phyloP scores from a whole-genome alignment of 2,797 vertebrate genomes.

The Champsocephalus gunnari region DNA sequence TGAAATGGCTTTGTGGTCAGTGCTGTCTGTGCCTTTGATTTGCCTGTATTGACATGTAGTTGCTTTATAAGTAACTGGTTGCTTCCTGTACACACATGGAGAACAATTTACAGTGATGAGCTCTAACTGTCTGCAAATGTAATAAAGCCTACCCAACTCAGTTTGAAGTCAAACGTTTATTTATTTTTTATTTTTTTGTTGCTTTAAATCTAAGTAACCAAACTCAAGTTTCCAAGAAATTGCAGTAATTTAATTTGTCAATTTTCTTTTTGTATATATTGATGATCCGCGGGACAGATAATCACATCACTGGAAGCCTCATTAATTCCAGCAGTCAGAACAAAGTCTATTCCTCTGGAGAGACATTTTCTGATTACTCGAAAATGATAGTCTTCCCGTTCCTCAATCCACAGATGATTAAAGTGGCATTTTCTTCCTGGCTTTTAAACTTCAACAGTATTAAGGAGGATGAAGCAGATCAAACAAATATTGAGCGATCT shows the following conservation, averaged over 20 bases:
- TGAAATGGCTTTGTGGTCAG: constrained; percentile 50
- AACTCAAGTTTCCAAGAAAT: constrained; percentile 51
- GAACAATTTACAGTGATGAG: constrained; percentile 48
- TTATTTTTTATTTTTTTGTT: no score
- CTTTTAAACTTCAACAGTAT: constrained; percentile 92
- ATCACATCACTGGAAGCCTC: constrained; percentile 67
- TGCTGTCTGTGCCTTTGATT: constrained; percentile 58
- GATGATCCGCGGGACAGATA: constrained; percentile 68
- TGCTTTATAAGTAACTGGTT: constrained; percentile 68
- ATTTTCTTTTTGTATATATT: constrained; percentile 45
- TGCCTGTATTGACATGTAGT: constrained; percentile 43
- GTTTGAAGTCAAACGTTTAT: background rate
- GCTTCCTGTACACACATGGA: constrained; percentile 32
- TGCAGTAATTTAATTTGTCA: constrained; percentile 70
- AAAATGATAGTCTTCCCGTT: constrained; percentile 75
- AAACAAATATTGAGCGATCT: constrained; percentile 90
- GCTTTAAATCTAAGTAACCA: background rate
- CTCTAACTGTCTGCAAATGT: constrained; percentile 55
- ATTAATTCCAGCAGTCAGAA: constrained; percentile 73
- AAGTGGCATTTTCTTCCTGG: constrained; percentile 88
- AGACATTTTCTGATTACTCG: constrained; percentile 74
- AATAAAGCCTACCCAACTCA: constrained; percentile 69
- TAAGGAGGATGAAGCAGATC: constrained; percentile 90
- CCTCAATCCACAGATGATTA: constrained; percentile 89
- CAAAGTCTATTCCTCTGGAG: constrained; percentile 72